Percentiles rank a stretch among this genome's conserved stretches.
phyloP scores from a whole-genome alignment of 37 sponge, comb jelly and placozoan genomes.

The Lycopodina hypogea region DNA sequence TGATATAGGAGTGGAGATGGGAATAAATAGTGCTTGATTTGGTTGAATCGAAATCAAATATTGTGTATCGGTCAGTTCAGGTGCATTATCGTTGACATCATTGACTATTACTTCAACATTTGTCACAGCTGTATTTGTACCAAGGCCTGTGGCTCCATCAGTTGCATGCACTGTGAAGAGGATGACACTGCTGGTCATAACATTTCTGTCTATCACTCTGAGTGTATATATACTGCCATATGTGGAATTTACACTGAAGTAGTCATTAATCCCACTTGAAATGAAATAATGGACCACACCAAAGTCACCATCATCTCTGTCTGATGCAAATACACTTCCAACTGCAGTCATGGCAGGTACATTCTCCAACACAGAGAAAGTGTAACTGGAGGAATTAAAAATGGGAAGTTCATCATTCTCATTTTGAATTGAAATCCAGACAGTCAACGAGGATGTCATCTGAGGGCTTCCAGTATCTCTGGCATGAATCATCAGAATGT shows the following conservation, averaged over 20 bases:
- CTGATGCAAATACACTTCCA: conserved; percentile 44
- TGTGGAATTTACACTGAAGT: conserved; percentile 27
- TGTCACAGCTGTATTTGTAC: not conserved
- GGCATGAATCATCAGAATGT: conserved; percentile 56
- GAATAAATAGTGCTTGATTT: not conserved
- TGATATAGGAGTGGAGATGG: conserved; percentile 6
- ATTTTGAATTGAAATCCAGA: conserved; percentile 42
- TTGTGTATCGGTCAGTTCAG: conserved; percentile 30
- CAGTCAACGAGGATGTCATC: not conserved
- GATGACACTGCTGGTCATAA: not conserved
- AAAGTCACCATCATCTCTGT: conserved; percentile 33
- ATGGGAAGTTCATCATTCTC: conserved; percentile 56
- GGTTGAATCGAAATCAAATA: conserved; percentile 29
- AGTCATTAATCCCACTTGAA: not conserved
- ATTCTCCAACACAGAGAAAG: conserved; percentile 39
- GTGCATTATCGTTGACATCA: conserved; percentile 75
- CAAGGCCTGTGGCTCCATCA: not conserved
- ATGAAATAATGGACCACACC: conserved; percentile 40
- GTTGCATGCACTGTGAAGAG: conserved; percentile 13
- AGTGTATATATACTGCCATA: conserved; percentile 35
- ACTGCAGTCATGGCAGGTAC: not conserved
- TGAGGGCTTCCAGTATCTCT: conserved; percentile 61
- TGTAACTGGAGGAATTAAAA: conserved; percentile 27
- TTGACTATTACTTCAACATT: conserved; percentile 30
- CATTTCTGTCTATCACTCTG: conserved; percentile 43